phyloP scores from a whole-genome alignment of 2,797 vertebrate genomes.

The Phyllotis vaccarum region DNA sequence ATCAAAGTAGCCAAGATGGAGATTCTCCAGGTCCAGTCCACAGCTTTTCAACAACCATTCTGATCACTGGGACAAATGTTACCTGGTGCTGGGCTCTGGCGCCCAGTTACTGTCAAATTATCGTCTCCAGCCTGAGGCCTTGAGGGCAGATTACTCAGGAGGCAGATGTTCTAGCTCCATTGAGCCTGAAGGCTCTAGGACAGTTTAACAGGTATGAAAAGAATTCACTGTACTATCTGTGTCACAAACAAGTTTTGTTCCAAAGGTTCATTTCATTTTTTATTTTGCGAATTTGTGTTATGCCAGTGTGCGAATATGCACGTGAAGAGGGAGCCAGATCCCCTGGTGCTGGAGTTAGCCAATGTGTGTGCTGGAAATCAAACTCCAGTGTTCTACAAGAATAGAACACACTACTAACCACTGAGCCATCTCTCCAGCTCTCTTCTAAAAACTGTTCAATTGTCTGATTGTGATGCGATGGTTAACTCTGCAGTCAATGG shows the following conservation, averaged over 20 bases:
- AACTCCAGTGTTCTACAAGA: background rate
- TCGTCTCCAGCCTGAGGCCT: background rate
- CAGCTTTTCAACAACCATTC: background rate
- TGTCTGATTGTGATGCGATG: background rate
- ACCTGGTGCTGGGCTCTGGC: background rate
- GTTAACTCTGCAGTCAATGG: background rate
- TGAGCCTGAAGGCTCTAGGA: background rate
- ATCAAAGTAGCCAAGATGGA: rapidly evolving
- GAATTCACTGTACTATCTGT: background rate
- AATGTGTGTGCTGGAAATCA: background rate
- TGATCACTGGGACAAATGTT: background rate
- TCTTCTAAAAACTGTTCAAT: background rate
- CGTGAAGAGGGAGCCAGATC: background rate
- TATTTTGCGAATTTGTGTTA: background rate
- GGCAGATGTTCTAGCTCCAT: background rate
- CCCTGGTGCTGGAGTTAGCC: background rate
- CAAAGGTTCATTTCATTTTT: background rate
- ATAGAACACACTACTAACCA: background rate
- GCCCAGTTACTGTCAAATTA: background rate
- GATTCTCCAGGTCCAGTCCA: background rate
- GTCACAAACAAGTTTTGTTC: background rate
- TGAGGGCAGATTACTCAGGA: conserved; percentile 1
- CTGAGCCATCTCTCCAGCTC: no score
- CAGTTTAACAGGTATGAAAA: background rate
- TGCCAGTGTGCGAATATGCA: background rate